These are phyloP conservation scores for Abramis brama DNA, from an alignment of 2,113 vertebrate genomes.

Conservation along the genomic window DNA sequence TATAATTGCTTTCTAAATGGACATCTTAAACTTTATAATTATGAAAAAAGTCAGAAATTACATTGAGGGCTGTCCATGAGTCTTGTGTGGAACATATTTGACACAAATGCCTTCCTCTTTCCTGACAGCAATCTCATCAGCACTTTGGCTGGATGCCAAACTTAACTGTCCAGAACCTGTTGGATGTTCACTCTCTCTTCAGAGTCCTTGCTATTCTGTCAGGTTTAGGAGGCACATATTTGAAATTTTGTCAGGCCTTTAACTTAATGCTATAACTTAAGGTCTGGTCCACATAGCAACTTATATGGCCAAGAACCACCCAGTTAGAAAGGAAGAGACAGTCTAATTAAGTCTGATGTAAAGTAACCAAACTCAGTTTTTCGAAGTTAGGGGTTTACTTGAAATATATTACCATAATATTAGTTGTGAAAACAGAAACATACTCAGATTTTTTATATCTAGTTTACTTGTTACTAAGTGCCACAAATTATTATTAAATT, in stretches of 20 bases:
- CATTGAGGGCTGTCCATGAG: neutral
- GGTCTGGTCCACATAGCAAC: neutral
- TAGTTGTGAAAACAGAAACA: neutral
- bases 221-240: neutral
- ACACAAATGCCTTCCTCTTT: neutral
- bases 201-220: neutral
- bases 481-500: neutral
- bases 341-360: neutral
- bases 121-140: neutral
- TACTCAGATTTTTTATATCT: neutral
- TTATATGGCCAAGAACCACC: neutral
- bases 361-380: neutral
- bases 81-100: constrained; percentile 14
- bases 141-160: neutral
- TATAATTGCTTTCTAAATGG: neutral
- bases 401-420: neutral
- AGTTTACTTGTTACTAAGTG: neutral
- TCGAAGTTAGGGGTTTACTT: neutral
- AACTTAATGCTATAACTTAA: neutral
- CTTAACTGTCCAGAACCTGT: neutral
- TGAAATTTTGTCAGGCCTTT: neutral
- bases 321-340: neutral
- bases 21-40: neutral
- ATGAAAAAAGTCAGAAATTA: neutral
- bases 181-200: neutral